Evolutionary conservation across 1,140 invertebrate species (phyloP).

Genomic region (Antheraea pernyi): DNA sequence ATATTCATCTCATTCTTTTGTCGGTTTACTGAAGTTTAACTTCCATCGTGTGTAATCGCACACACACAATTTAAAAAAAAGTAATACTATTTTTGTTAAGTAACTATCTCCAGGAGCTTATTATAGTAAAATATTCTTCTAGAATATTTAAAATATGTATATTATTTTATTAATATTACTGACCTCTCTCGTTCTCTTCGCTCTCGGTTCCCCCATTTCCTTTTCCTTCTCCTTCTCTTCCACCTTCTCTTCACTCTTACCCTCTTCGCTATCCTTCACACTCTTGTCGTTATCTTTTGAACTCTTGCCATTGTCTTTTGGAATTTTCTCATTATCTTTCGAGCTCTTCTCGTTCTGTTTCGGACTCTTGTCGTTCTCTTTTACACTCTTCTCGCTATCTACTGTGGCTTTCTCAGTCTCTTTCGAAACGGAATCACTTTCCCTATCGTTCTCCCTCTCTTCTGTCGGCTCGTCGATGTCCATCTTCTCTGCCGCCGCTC

Average conservation of each 20-base stretch:
- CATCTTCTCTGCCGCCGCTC: conserved; percentile 26
- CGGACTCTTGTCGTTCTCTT: conserved; percentile 14
- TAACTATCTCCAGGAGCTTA: too few species aligned
- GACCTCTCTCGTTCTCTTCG: conserved; percentile 67
- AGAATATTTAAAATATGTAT: too few species aligned
- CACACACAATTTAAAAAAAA: too few species aligned
- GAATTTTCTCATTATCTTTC: conserved; percentile 6
- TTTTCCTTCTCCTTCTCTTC: conserved; percentile 36
- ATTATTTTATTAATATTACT: conserved; percentile 8
- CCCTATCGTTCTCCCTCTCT: conserved; percentile 23
- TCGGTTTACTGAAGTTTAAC: too few species aligned
- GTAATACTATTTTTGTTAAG: too few species aligned
- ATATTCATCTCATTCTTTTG: too few species aligned
- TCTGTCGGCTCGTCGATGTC: conserved; percentile 23
- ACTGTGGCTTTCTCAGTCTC: conserved; percentile 18
- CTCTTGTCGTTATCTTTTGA: conserved; percentile 28
- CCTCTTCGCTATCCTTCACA: conserved; percentile 18
- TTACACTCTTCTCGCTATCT: conserved; percentile 23
- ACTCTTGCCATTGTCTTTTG: conserved; percentile 12
- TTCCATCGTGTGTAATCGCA: too few species aligned
- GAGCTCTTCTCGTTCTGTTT: conserved; percentile 22
- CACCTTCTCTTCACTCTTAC: conserved; percentile 21
- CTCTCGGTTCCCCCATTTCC: conserved; percentile 53
- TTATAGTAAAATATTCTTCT: too few species aligned
- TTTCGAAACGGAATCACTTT: conserved; percentile 24